Evolutionary conservation across 2,888 invertebrate species (phyloP).

Genomic region (Aphodius sticticus): DNA sequence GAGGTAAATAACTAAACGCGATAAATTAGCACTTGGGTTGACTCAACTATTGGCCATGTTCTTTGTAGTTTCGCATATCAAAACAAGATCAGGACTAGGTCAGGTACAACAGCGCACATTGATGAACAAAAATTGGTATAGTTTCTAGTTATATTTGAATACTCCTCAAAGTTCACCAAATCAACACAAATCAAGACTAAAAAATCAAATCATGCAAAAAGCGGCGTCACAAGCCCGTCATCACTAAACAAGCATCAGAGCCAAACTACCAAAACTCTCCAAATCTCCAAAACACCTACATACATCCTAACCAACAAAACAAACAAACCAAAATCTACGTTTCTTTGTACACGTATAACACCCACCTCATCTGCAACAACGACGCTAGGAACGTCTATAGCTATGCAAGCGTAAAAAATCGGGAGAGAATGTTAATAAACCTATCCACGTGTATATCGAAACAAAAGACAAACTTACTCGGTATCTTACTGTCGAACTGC

Average conservation of each 20-base stretch:
- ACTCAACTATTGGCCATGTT: too few species aligned
- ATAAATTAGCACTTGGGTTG: too few species aligned
- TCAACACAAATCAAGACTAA: background rate
- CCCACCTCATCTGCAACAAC: slow-evolving; percentile 55
- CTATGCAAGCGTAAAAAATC: slow-evolving; percentile 41
- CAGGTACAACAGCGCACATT: too few species aligned
- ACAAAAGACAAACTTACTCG: slow-evolving; percentile 45
- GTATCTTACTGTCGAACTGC: slow-evolving; percentile 66
- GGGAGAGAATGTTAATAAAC: slow-evolving; percentile 25
- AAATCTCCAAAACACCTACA: background rate
- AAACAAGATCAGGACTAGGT: too few species aligned
- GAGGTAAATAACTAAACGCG: too few species aligned
- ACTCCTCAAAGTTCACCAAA: background rate
- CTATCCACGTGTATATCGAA: background rate
- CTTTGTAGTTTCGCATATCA: too few species aligned
- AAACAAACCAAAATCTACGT: background rate
- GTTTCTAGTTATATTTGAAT: too few species aligned
- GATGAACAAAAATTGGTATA: too few species aligned
- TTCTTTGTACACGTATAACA: background rate
- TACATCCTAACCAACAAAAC: too few species aligned
- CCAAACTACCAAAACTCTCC: background rate
- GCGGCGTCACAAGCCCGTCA: background rate
- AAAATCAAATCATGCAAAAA: background rate
- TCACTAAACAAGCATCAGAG: background rate
- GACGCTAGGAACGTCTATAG: slow-evolving; percentile 50